phyloP scores from a whole-genome alignment of 2,888 invertebrate species.

The Caenorhabditis uteleia region DNA sequence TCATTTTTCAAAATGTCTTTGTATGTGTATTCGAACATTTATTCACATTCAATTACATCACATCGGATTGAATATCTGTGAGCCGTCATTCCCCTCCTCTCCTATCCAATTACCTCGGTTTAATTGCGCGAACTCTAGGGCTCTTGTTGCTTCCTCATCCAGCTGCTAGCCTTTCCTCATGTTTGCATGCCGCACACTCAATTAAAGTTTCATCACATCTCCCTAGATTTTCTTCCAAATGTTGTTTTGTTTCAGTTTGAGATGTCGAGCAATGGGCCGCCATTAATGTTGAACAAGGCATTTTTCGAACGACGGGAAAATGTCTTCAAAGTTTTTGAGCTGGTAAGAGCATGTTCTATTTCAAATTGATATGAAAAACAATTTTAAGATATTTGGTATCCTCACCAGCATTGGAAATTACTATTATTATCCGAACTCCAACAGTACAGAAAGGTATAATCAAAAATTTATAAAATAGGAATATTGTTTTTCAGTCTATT shows the following conservation, averaged over 20 bases:
- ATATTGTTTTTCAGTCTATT: constrained; percentile 34
- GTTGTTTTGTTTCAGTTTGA: constrained; percentile 17
- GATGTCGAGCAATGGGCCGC: constrained; percentile 41
- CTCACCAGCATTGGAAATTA: constrained; percentile 41
- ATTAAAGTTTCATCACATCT: constrained; percentile 26
- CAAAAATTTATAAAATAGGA: neutral
- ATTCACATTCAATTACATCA: too few species aligned
- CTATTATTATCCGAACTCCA: constrained; percentile 52
- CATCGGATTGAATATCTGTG: too few species aligned
- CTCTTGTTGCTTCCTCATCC: too few species aligned
- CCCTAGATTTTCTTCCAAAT: constrained; percentile 17
- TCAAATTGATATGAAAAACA: neutral
- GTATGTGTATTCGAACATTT: too few species aligned
- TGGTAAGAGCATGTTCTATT: constrained; percentile 19
- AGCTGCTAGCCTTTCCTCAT: too few species aligned
- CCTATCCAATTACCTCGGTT: constrained; percentile 41
- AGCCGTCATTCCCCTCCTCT: constrained; percentile 29
- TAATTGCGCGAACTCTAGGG: too few species aligned
- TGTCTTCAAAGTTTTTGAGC: constrained; percentile 37
- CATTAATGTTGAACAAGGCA: constrained; percentile 47
- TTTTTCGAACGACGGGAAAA: constrained; percentile 46
- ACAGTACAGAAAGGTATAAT: too few species aligned
- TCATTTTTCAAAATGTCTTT: too few species aligned
- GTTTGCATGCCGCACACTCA: constrained; percentile 42
- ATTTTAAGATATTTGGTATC: constrained; percentile 46